Conservation (phyloP, 2,888 invertebrate genomes). For the Melanchra persicariae region DNA sequence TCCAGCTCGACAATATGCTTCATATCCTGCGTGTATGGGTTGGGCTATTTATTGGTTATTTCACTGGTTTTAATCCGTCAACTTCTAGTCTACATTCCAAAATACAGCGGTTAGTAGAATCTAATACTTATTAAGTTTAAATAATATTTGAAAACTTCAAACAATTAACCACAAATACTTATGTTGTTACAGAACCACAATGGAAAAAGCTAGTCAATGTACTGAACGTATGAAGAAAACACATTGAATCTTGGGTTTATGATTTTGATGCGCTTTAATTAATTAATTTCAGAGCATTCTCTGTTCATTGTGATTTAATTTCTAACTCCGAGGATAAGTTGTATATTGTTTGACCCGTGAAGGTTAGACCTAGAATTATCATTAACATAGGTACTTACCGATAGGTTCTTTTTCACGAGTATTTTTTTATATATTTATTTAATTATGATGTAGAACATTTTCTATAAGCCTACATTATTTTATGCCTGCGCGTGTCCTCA, state of each 20-base stretch:
- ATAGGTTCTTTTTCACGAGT: constrained; percentile 1
- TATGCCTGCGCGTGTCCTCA: background rate
- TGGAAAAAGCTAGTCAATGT: constrained; percentile 80
- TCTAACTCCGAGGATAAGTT: background rate
- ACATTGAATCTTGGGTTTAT: constrained; percentile 14
- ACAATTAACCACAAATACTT: background rate
- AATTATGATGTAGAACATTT: background rate
- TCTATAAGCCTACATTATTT: background rate
- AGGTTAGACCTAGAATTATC: constrained; percentile 4
- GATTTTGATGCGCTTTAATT: constrained; percentile 28
- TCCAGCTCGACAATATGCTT: constrained; percentile 90
- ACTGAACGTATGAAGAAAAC: constrained; percentile 70
- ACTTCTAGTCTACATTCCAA: constrained; percentile 85
- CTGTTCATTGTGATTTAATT: constrained; percentile 17
- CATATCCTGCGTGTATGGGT: constrained; percentile 89
- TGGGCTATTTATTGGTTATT: constrained; percentile 85
- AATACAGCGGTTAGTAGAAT: constrained; percentile 80
- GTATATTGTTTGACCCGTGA: background rate
- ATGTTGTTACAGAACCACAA: constrained; percentile 77
- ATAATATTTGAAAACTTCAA: background rate
- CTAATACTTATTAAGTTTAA: background rate
- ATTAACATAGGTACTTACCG: background rate
- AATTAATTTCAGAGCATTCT: constrained; percentile 27
- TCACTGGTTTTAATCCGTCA: constrained; percentile 85
- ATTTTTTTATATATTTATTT: background rate